Percentiles rank a stretch among this genome's conserved stretches.
Evolutionary conservation across 37 sponge, comb jelly and placozoan genomes (phyloP).

Genomic region (Chondrilla cf. caribensis): DNA sequence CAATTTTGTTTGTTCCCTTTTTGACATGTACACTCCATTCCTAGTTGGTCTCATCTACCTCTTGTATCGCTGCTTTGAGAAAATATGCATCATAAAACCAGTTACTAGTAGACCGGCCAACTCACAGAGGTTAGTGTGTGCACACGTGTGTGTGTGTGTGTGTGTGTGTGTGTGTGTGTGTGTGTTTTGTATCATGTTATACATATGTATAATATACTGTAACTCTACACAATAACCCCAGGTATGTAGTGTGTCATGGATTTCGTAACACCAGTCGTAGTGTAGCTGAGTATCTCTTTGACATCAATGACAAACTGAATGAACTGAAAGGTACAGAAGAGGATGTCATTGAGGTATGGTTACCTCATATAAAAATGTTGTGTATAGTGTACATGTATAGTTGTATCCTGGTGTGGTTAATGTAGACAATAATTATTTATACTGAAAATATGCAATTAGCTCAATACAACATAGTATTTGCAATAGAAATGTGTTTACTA

Average conservation of each 20-base stretch:
- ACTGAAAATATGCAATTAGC: too few species aligned
- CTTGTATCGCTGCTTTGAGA: conserved; percentile 79
- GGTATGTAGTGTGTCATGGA: conserved; percentile 83
- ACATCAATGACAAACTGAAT: conserved; percentile 47
- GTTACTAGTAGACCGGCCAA: conserved; percentile 97
- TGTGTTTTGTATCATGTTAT: neutral
- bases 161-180: too few species aligned
- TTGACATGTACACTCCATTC: conserved; percentile 96
- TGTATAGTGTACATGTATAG: too few species aligned
- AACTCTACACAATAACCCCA: neutral
- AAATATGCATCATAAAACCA: conserved; percentile 84
- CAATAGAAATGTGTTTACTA: too few species aligned
- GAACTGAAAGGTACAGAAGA: conserved; percentile 15
- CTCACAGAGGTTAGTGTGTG: conserved; percentile 78
- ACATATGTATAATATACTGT: neutral
- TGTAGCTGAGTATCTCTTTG: conserved; percentile 58
- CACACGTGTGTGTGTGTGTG: too few species aligned
- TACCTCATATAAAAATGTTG: too few species aligned
- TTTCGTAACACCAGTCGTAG: conserved; percentile 10
- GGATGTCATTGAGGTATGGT: conserved; percentile 48
- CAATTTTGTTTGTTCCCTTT: conserved; percentile 89
- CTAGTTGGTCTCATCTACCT: conserved; percentile 90
- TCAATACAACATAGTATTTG: too few species aligned
- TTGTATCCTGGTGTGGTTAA: too few species aligned
- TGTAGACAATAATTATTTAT: too few species aligned